phyloP scores from a whole-genome alignment of 2,797 vertebrate genomes.

The Pseudochaenichthys georgianus region DNA sequence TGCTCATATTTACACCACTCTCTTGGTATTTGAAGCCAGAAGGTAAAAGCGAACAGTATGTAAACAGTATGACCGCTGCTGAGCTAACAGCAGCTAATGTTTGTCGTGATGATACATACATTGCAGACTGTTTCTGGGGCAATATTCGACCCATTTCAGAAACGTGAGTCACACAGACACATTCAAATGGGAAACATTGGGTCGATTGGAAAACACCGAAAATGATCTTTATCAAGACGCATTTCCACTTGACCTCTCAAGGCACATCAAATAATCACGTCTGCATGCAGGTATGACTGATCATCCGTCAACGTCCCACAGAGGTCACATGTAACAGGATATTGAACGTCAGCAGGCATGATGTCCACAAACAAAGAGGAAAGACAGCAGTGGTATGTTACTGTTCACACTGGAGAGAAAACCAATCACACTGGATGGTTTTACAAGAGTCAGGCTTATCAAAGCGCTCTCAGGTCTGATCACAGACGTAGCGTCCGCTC shows the following conservation, averaged over 20 bases:
- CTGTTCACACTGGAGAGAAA: not conserved
- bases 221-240: not conserved
- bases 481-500: not conserved
- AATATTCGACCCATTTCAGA: too few relatives aligned
- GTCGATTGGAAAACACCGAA: too few relatives aligned
- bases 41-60: too few relatives aligned
- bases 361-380: conserved; percentile 38
- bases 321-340: conserved; percentile 69
- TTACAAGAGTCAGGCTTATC: conserved; percentile 34
- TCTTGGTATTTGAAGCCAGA: too few relatives aligned
- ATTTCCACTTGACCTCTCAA: conserved; percentile 17
- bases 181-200: too few relatives aligned
- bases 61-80: too few relatives aligned
- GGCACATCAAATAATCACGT: conserved; percentile 34
- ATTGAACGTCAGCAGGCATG: conserved; percentile 51
- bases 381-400: conserved; percentile 16
- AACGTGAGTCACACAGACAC: too few relatives aligned
- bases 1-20: too few relatives aligned
- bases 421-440: conserved; percentile 34
- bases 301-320: conserved; percentile 62
- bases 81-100: too few relatives aligned
- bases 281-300: conserved; percentile 39
- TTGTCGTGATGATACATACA: too few relatives aligned
- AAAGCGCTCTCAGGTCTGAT: conserved; percentile 11
- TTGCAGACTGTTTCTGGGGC: too few relatives aligned